Evolutionary conservation across 2,888 invertebrate species (phyloP), one percentile per base, ranked within the genome.

Genomic region (Plebejus melissa): DNA sequence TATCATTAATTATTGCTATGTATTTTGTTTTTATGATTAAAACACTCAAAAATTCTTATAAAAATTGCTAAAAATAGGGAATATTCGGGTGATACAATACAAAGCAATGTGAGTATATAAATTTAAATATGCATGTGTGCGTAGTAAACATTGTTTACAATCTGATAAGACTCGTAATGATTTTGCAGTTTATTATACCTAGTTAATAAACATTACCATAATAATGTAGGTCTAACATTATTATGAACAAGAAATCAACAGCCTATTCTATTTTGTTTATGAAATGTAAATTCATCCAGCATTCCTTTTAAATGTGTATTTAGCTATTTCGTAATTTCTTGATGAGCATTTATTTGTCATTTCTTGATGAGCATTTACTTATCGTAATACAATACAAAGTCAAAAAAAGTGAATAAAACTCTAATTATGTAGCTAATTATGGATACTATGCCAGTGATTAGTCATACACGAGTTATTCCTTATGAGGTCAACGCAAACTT

Each of bases 101-200:
- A 54, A 50, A 41, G 50, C 28, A 72, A 72, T 54, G 5, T 72
- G 28, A 46, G 38, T 70, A 38, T 2, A 71, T 41, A 70, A n/a
- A 70, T 9, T 41, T 4, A 70, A 38, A 41, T 22, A 41, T 72
- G 28, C 16, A 13, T 72, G 46, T 71, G 72, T 72, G 50, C 11
- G 11, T n/a, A 38, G 70, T 54, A n/a, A 22, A 72, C 32, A 72
- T 72, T 72, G 54, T 72, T 72, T 72, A 72, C 54, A 72, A 32
- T 32, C 28, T 72, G 28, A 72, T 32, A n/a, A 72, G 54, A 54
- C 72, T 71, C 22, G 28, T 28, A 72, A 32, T 72, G 72, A 72
- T 28, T 50, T 54, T 50, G 72, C 54, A 72, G 22, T 72, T 54
- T 72, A 32, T 11, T 22, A 11, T 65, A 28, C 11, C 11, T 32